Conservation (phyloP, 2,888 invertebrate genomes). For the Nomada fucata region DNA sequence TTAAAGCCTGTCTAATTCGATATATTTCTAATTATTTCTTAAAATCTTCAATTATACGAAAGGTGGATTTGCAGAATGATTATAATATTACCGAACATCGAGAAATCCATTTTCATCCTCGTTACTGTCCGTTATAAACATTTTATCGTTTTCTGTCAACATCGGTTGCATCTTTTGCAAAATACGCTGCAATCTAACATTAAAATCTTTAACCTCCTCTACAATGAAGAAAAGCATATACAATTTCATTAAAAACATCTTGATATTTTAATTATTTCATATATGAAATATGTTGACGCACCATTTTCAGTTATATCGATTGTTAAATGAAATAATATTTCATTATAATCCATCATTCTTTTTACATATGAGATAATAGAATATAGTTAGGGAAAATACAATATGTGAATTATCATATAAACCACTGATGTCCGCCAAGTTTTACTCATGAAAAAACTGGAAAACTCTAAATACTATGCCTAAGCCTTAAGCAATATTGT, state of each 20-base stretch:
- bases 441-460: no score
- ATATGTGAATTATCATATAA: no score
- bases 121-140: slow-evolving; percentile 78
- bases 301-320: slow-evolving; percentile 57
- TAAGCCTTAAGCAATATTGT: no score
- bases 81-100: slow-evolving; percentile 30
- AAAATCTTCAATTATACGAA: not conserved
- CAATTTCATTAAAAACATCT: not conserved
- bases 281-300: slow-evolving; percentile 37
- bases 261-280: slow-evolving; percentile 5
- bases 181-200: slow-evolving; percentile 74
- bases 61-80: not conserved
- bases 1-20: not conserved
- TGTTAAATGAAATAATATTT: slow-evolving; percentile 68
- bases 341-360: slow-evolving; percentile 68
- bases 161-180: slow-evolving; percentile 76
- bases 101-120: slow-evolving; percentile 38
- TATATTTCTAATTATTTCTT: not conserved
- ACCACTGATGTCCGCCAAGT: no score
- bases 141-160: slow-evolving; percentile 83
- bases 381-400: no score
- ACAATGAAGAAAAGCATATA: slow-evolving; percentile 51
- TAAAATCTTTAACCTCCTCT: slow-evolving; percentile 74
- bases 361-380: not conserved
- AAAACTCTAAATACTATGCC: no score